Base-by-base conservation (phyloP, 2,113 vertebrate genomes). In the Micronycteris hirsuta region DNA sequence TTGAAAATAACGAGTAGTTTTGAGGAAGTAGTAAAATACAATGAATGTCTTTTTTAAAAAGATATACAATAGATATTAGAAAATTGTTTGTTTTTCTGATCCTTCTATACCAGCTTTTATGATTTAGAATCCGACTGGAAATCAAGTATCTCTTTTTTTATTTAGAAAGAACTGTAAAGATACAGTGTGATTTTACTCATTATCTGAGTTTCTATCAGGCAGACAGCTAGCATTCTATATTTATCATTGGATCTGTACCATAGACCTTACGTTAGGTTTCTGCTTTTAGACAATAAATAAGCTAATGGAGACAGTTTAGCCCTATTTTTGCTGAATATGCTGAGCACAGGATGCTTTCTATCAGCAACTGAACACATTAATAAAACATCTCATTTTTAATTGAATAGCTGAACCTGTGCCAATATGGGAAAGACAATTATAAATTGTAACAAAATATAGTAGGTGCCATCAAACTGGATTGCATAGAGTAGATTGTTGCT, bases 311-410 rank as follows among this genome's bases (percentile, higher is more conserved):
- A 86, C 7, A 82, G 10, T 63, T 93, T 86, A 96, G 61, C 33
- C n/a, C 20, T n/a, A 70, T 49, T 95, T 96, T 94, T 97, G 85
- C 78, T 96, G 63, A 95, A 76, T 91, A 82, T 45, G 20, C 56
- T 89, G 85, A 83, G 38, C 15, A 86, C 38, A 89, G 93, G 82
- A 83, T 94, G 65, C n/a, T 92, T 97, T 58, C 28, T 81, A 45
- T 96, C 78, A 86, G 67, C 54, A 83, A 92, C 20, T 86, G 56
- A 93, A 56, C 84, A 88, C 31, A 91, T 94, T 91, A 95, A 96
- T 91, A 95, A 96, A 96, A 87, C 41, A 96, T 96, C 28, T 92
- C 28, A 88, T 88, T 96, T 97, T 97, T 97, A 96, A 95, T 94
- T 93, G 96, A 92, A 85, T 88, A 87, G 70, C 85, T 96, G 58